A percentile compares a stretch with the other conserved stretches of the same genome.
phyloP scores from a whole-genome alignment of 2,797 vertebrate genomes.

The Moxostoma hubbsi region DNA sequence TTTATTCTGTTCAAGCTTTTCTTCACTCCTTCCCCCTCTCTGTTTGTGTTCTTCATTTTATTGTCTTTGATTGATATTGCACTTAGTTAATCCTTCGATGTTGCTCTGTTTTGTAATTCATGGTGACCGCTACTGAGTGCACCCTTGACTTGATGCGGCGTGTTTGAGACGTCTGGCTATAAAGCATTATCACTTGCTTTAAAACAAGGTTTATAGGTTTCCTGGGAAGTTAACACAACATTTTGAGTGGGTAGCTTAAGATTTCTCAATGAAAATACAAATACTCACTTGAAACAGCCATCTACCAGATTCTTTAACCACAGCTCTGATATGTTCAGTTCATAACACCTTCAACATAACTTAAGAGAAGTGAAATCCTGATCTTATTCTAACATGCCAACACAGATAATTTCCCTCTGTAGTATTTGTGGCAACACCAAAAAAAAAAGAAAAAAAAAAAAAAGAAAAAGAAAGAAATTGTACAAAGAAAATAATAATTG shows the following conservation, averaged over 20 bases:
- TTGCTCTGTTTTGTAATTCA: slow-evolving; percentile 56
- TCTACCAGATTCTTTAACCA: no score
- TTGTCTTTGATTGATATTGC: slow-evolving; percentile 62
- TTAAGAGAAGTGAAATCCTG: no score
- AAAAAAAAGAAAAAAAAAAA: no score
- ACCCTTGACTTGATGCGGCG: slow-evolving; percentile 46
- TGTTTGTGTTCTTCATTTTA: slow-evolving; percentile 53
- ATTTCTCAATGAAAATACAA: slow-evolving; percentile 34
- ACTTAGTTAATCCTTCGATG: slow-evolving; percentile 63
- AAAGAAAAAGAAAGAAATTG: no score
- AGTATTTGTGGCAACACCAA: no score
- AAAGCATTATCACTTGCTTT: slow-evolving; percentile 44
- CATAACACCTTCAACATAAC: no score
- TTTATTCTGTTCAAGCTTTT: slow-evolving; percentile 89
- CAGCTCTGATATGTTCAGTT: no score
- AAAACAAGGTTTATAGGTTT: slow-evolving; percentile 39
- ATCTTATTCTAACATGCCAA: no score
- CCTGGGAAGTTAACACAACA: slow-evolving; percentile 35
- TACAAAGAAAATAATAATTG: no score
- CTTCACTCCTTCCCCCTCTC: slow-evolving; percentile 71
- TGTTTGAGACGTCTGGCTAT: slow-evolving; percentile 38
- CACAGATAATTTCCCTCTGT: no score
- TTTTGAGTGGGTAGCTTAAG: slow-evolving; percentile 12
- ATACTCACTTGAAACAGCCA: slow-evolving; percentile 22
- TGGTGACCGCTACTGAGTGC: slow-evolving; percentile 42